These are phyloP conservation scores for Steinernema hermaphroditum DNA, from an alignment of 2,888 invertebrate genomes.

Conservation along the genomic window DNA sequence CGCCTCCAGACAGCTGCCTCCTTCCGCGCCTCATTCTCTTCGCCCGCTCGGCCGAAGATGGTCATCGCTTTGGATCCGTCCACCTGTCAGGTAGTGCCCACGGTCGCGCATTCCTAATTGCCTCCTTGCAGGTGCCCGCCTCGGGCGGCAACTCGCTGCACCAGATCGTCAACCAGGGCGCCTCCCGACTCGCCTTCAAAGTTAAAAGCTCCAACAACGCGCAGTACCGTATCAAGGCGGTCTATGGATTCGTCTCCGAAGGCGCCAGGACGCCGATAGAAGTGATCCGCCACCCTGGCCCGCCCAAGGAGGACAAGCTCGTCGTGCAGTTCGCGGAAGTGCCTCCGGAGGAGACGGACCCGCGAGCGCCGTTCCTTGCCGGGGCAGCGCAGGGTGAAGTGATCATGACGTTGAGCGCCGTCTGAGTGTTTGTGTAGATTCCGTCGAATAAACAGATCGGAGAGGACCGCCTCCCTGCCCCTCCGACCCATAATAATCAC, in stretches of 20 bases:
- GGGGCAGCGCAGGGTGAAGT: conserved; percentile 8
- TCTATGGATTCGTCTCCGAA: background rate
- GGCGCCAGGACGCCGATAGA: background rate
- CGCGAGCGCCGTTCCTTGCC: conserved; percentile 8
- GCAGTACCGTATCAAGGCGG: conserved; percentile 19
- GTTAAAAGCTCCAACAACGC: conserved; percentile 21
- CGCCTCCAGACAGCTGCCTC: background rate
- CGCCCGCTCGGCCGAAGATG: background rate
- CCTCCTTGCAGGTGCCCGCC: conserved; percentile 2
- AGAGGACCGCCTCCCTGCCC: too few species aligned
- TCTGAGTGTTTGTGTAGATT: background rate
- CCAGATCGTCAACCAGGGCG: background rate
- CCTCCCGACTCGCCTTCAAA: conserved; percentile 1
- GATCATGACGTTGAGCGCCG: conserved; percentile 3
- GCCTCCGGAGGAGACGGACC: conserved; percentile 6
- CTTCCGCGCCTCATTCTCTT: background rate
- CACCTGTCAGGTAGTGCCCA: background rate
- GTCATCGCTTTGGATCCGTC: conserved; percentile 1
- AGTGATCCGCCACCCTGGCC: background rate
- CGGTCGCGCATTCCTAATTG: background rate
- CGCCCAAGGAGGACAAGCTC: conserved; percentile 11
- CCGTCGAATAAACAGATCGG: background rate
- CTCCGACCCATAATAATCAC: conserved; percentile 30
- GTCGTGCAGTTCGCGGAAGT: conserved; percentile 15
- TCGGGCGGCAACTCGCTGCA: background rate